Conservation (phyloP, 2,888 invertebrate genomes). For the Lysandra bellargus region DNA sequence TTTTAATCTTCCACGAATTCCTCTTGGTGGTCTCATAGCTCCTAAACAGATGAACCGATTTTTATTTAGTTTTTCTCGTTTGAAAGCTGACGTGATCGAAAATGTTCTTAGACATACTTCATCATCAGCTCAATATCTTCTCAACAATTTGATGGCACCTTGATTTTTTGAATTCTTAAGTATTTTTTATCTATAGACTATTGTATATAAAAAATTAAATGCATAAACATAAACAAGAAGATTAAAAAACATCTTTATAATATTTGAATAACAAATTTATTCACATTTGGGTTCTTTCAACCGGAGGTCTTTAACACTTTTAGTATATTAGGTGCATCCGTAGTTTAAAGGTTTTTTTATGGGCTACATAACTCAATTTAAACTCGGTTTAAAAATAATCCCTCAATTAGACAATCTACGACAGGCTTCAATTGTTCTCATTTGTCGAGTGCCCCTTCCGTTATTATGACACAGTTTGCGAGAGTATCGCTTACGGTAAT, state of each 20-base stretch:
- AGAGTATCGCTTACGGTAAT: constrained; percentile 24
- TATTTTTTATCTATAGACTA: not conserved
- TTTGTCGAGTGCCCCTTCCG: constrained; percentile 41
- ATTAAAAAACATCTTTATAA: not conserved
- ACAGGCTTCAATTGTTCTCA: constrained; percentile 58
- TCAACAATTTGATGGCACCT: not conserved
- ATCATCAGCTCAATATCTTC: too few species aligned
- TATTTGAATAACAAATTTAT: not conserved
- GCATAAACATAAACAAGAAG: not conserved
- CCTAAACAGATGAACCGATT: not conserved
- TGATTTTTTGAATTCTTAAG: not conserved
- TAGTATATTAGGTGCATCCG: not conserved
- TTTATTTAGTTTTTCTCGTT: not conserved
- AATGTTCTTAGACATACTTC: too few species aligned
- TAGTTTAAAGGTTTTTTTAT: constrained; percentile 15
- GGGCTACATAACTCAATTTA: constrained; percentile 40
- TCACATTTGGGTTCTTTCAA: constrained; percentile 12
- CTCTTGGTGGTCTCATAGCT: not conserved
- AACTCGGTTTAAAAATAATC: constrained; percentile 61
- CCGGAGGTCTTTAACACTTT: not conserved
- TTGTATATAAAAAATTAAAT: not conserved
- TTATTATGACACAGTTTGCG: not conserved
- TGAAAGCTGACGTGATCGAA: not conserved
- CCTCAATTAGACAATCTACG: constrained; percentile 60
- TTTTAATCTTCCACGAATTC: too few species aligned